A percentile compares a stretch with the other conserved stretches of the same genome.
phyloP scores from a whole-genome alignment of 2,888 invertebrate genomes.

The Drosophila acutilabella region DNA sequence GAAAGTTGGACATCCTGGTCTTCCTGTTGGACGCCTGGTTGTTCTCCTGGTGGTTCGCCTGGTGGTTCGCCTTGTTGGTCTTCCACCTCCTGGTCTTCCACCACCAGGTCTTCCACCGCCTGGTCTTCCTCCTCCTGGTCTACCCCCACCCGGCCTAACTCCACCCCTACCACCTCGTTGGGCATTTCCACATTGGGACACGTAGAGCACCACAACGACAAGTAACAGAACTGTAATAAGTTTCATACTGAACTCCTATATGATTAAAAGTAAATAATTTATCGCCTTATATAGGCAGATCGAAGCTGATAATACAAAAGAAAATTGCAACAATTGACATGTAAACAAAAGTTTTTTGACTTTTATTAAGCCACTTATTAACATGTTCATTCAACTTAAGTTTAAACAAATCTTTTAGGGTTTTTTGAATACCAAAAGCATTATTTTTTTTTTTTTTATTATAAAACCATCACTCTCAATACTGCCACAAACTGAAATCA shows the following conservation, averaged over 20 bases:
- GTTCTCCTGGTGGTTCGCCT: neutral
- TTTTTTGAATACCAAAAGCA: too few relatives aligned
- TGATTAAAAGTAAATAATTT: neutral
- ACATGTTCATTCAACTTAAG: too few relatives aligned
- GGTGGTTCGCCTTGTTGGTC: slow-evolving; percentile 1
- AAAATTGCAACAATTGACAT: neutral
- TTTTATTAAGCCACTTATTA: too few relatives aligned
- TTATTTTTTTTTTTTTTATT: too few relatives aligned
- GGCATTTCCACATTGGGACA: slow-evolving; percentile 6
- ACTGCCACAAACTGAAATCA: too few relatives aligned
- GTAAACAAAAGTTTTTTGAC: too few relatives aligned
- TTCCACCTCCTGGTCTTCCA: too few relatives aligned
- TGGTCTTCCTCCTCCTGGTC: too few relatives aligned
- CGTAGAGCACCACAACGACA: slow-evolving; percentile 9
- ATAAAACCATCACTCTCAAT: too few relatives aligned
- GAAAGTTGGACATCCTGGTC: neutral
- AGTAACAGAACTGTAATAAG: slow-evolving; percentile 12
- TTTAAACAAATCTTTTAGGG: too few relatives aligned
- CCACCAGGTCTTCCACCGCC: too few relatives aligned
- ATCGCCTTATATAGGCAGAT: slow-evolving; percentile 3
- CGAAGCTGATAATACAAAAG: neutral
- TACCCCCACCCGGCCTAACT: too few relatives aligned
- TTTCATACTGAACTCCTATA: slow-evolving; percentile 12
- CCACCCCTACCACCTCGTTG: neutral
- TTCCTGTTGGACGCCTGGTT: neutral